Base-by-base conservation (phyloP, 1,140 invertebrate species). In the Lordiphosa mommai region DNA sequence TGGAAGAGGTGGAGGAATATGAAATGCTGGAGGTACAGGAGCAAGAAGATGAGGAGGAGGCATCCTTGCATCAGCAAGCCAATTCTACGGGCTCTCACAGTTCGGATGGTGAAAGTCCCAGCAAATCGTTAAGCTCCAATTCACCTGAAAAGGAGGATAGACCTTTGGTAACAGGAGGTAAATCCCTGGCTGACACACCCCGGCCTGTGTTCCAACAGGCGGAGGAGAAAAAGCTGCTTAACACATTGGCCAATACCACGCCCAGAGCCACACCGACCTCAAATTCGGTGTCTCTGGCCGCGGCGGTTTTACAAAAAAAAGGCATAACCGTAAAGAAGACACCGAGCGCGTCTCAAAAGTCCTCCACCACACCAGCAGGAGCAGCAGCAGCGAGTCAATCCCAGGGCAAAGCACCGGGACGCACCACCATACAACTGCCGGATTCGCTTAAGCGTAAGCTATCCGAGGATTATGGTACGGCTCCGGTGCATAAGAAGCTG, bases 11-110 rank as follows among this genome's bases (percentile, higher is more conserved):
- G 6, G 87, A 88, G 38, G 86, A 88, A 40, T 88, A 69, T 13
- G 87, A 88, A 47, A 87, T 88, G 79, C 37, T 88, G 12, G 87
- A 88, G 12, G 87, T 88, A 3, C 86, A 82, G 32, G 82, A 86
- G 38, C 76, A 51, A 4, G 86, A 88, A 17, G 85, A 88, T 4
- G 84, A 84, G 1, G 87, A 88, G 2, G 65, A 85, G 6, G 32
- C 14, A 33, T 30, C 34, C 2, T 30, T 36, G 8, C 51, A 36
- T 1, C 73, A 76, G 36, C 41, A 52, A 5, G 34, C 56, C 8
- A 73, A 86, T 37, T 64, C 64, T 0, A 70, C 86, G 6, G 68
- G 77, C 1, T 85, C 76, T 1, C 70, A 65, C 10, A 80, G 76
- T 4, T 86, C 80, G 0, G 86, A 88, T 36, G 72, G 74, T 12